phyloP scores from a whole-genome alignment of 2,888 invertebrate genomes.

The Exephanes ischioxanthus region DNA sequence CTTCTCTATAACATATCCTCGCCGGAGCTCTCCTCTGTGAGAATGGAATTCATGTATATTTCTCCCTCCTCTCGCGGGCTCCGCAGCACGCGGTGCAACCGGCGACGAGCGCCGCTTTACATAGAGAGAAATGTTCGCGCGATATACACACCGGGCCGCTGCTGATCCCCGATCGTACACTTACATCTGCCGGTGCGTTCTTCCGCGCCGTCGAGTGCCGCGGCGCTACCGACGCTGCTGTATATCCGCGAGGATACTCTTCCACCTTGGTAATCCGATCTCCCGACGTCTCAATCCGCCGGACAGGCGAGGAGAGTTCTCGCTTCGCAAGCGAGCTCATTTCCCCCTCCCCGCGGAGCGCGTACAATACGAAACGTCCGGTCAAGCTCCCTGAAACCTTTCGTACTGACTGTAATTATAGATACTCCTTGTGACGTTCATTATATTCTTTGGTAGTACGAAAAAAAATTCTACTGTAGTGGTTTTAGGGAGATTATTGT shows the following conservation, averaged over 20 bases:
- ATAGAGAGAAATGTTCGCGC: constrained; percentile 50
- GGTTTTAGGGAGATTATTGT: too few species aligned
- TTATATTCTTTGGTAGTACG: too few species aligned
- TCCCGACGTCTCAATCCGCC: constrained; percentile 64
- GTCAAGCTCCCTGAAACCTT: background rate
- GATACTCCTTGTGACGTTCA: too few species aligned
- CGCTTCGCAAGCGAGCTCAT: constrained; percentile 2
- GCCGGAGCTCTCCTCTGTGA: constrained; percentile 57
- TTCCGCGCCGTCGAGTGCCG: constrained; percentile 39
- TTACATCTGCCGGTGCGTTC: constrained; percentile 27
- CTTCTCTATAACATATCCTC: constrained; percentile 45
- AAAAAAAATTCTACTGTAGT: too few species aligned
- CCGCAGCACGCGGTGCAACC: constrained; percentile 21
- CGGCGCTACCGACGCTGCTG: constrained; percentile 30
- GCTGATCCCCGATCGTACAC: constrained; percentile 1
- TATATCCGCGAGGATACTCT: constrained; percentile 41
- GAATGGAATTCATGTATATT: constrained; percentile 65
- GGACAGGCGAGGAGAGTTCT: constrained; percentile 25
- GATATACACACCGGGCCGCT: constrained; percentile 16
- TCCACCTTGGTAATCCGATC: constrained; percentile 58
- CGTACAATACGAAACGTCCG: background rate
- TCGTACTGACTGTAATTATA: background rate
- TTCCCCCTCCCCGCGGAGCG: background rate
- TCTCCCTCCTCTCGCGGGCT: constrained; percentile 6
- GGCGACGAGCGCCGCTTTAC: constrained; percentile 42